A percentile compares a stretch with the other conserved stretches of the same genome.
Conservation (phyloP, 2,797 vertebrate species). For the Linurgus olivaceus region DNA sequence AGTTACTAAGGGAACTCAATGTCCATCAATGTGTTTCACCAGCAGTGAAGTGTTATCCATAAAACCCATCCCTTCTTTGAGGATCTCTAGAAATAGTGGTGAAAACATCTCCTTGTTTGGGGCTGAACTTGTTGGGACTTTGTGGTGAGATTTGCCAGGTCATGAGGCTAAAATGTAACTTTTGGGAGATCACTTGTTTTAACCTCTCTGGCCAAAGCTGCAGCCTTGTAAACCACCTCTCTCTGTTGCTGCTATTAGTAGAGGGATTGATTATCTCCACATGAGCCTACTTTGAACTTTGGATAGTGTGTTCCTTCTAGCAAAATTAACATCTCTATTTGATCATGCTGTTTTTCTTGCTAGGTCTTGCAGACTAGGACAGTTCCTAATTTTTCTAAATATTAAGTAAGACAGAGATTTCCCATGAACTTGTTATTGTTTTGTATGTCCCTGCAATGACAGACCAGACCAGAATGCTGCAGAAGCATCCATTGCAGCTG, state of each 20-base stretch:
- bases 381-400: background rate
- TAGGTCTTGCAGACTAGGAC: background rate
- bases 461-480: background rate
- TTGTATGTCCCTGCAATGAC: background rate
- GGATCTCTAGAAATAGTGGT: background rate
- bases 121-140: background rate
- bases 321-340: background rate
- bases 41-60: background rate
- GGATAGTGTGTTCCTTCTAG: background rate
- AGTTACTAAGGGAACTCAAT: background rate
- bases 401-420: background rate
- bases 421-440: background rate
- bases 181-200: background rate
- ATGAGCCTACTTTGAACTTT: background rate
- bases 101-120: background rate
- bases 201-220: background rate
- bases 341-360: background rate
- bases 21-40: accelerated
- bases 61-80: background rate
- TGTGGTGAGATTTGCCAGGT: background rate
- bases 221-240: background rate
- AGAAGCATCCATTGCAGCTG: background rate
- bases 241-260: background rate
- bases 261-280: background rate
- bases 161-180: background rate